Evolutionary conservation across 2,797 vertebrate species (phyloP).

Genomic region (Hydrolagus colliei): DNA sequence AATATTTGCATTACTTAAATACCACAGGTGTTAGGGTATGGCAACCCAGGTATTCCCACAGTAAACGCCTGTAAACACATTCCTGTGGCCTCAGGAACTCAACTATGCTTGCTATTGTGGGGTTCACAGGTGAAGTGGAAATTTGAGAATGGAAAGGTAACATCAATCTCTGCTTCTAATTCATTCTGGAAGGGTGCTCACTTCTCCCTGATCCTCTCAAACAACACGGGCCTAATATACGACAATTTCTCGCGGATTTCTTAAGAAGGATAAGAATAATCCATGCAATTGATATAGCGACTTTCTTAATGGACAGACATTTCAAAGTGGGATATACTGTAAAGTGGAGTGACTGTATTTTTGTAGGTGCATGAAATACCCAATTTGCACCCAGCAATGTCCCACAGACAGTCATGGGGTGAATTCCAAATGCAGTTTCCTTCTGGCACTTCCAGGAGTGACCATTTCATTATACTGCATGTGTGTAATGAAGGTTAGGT

Average conservation of each 20-base stretch:
- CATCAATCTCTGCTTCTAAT: background rate
- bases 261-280: no score
- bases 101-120: background rate
- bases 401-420: background rate
- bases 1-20: background rate
- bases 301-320: no score
- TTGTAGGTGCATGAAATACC: background rate
- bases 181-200: no score
- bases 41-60: background rate
- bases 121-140: background rate
- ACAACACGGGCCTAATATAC: no score
- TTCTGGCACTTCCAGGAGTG: no score
- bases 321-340: background rate
- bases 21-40: background rate
- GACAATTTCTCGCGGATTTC: no score
- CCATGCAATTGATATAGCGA: no score
- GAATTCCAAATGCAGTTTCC: background rate
- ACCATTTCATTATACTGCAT: background rate
- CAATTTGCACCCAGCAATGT: background rate
- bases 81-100: background rate
- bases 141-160: background rate
- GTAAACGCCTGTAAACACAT: background rate
- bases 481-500: background rate
- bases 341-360: background rate
- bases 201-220: no score